A percentile compares a stretch with the other conserved stretches of the same genome.
Conservation (phyloP, 2,797 vertebrate species). For the Rhyacichthys aspro region DNA sequence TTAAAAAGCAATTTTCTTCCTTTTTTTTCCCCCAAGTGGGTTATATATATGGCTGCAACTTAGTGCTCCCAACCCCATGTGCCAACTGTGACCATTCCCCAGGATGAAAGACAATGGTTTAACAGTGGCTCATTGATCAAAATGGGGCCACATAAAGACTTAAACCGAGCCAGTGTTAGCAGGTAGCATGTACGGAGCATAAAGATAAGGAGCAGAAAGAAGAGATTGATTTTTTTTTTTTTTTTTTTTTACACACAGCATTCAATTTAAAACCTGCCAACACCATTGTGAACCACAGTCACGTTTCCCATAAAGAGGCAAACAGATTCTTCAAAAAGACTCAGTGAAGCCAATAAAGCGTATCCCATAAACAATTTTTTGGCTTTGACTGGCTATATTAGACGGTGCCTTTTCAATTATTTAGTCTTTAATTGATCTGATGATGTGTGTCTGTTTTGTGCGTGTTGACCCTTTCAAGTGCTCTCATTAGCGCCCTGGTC, state of each 20-base stretch:
- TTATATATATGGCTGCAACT: too few relatives aligned
- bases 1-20: too few relatives aligned
- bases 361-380: neutral
- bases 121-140: too few relatives aligned
- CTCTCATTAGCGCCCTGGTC: conserved; percentile 47
- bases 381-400: neutral
- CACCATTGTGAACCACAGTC: neutral
- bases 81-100: too few relatives aligned
- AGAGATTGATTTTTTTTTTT: neutral
- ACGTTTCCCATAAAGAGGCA: neutral
- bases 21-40: too few relatives aligned
- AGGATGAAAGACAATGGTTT: too few relatives aligned
- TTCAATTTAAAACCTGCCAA: neutral
- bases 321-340: conserved; percentile 3
- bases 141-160: too few relatives aligned
- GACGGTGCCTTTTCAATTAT: neutral
- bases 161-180: too few relatives aligned
- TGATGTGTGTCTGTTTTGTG: conserved; percentile 8
- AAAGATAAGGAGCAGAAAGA: neutral
- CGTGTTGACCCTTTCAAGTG: conserved; percentile 29
- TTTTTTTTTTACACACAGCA: neutral
- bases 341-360: neutral
- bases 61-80: too few relatives aligned
- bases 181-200: too few relatives aligned
- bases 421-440: conserved; percentile 22